phyloP scores from a whole-genome alignment of 2,113 vertebrate genomes.

The Syngnathoides biaculeatus region DNA sequence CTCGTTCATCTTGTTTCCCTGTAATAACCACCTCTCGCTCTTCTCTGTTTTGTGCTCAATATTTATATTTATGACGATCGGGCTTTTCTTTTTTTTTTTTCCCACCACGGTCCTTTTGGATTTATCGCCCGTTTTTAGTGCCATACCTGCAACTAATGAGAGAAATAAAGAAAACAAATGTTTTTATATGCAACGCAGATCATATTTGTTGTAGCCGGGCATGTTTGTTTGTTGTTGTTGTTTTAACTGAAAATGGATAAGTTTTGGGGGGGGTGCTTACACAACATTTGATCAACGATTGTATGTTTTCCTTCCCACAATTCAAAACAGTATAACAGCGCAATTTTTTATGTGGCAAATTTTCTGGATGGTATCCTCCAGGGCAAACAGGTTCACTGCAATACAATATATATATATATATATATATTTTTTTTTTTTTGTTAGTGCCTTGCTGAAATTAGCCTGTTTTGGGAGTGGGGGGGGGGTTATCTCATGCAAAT shows the following conservation, averaged over 20 bases:
- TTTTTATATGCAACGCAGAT: conserved; percentile 60
- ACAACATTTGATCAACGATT: too few species aligned
- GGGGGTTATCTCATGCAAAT: too few species aligned
- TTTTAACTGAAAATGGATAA: not conserved
- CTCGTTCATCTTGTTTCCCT: conserved; percentile 61
- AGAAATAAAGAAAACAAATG: conserved; percentile 74
- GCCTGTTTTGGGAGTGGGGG: too few species aligned
- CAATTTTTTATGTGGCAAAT: too few species aligned
- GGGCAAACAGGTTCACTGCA: too few species aligned
- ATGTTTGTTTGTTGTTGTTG: not conserved
- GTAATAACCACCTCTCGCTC: conserved; percentile 63
- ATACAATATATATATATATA: too few species aligned
- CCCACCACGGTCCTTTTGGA: conserved; percentile 71
- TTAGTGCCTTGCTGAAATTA: too few species aligned
- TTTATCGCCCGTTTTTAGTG: conserved; percentile 70
- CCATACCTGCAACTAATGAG: conserved; percentile 76
- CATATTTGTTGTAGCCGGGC: not conserved
- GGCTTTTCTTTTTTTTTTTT: conserved; percentile 68
- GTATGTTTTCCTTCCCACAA: too few species aligned
- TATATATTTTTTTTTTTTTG: too few species aligned
- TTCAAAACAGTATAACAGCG: too few species aligned
- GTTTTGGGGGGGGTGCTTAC: too few species aligned
- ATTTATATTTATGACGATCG: conserved; percentile 59
- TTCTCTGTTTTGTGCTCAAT: conserved; percentile 73
- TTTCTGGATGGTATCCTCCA: too few species aligned